These are phyloP conservation scores for Neoniphon sammara DNA, from an alignment of 2,797 vertebrate genomes.

Conservation along the genomic window DNA sequence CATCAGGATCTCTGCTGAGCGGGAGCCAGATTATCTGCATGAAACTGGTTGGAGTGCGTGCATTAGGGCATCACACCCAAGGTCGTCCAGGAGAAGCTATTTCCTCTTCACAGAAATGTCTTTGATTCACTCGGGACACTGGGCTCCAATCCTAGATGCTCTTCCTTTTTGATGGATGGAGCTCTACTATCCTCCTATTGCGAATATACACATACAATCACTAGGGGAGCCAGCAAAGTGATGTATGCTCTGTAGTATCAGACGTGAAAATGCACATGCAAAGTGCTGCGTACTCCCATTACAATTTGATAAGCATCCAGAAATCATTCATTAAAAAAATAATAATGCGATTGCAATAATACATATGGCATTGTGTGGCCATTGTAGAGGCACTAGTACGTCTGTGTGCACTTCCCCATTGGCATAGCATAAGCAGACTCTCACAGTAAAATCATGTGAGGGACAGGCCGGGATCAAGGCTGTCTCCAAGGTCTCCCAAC, in stretches of 20 bases:
- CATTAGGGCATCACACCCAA: slow-evolving; percentile 43
- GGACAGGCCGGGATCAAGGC: slow-evolving; percentile 70
- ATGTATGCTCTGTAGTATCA: slow-evolving; percentile 4
- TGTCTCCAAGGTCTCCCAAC: slow-evolving; percentile 78
- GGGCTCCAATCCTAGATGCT: slow-evolving; percentile 1
- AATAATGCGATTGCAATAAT: slow-evolving; percentile 34
- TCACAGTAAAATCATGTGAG: slow-evolving; percentile 63
- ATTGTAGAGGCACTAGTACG: slow-evolving; percentile 41
- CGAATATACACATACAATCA: slow-evolving; percentile 20
- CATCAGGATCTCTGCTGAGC: slow-evolving; percentile 36
- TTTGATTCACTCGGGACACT: slow-evolving; percentile 29
- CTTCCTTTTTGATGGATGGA: slow-evolving; percentile 47
- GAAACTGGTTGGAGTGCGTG: slow-evolving; percentile 25
- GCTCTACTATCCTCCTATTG: slow-evolving; percentile 17
- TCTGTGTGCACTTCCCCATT: slow-evolving; percentile 36
- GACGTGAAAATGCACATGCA: slow-evolving; percentile 24
- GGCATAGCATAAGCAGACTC: slow-evolving; percentile 54
- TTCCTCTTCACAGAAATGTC: slow-evolving; percentile 52
- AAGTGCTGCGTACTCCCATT: slow-evolving; percentile 14
- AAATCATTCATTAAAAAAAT: slow-evolving; percentile 39
- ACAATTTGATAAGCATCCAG: slow-evolving; percentile 3
- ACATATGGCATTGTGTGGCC: slow-evolving; percentile 42
- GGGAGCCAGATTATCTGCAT: slow-evolving; percentile 51
- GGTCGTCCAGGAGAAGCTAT: slow-evolving; percentile 51
- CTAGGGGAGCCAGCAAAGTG: slow-evolving; percentile 14